Base-by-base conservation (phyloP, 2,113 vertebrate genomes). In the Eubucco bourcierii region DNA sequence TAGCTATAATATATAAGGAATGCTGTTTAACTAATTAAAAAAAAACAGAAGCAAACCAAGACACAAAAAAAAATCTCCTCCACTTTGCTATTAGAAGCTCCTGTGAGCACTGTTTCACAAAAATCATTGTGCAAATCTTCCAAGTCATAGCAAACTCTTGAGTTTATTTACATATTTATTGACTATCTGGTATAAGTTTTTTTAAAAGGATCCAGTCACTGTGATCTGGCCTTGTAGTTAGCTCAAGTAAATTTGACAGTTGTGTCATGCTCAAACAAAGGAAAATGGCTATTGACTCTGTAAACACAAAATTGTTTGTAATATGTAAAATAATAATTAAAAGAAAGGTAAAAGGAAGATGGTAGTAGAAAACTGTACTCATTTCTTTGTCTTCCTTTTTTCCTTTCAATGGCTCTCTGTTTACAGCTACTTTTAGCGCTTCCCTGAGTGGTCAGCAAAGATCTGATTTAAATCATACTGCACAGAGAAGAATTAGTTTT, bases 51-150 rank as follows among this genome's bases (percentile, higher is more conserved):
- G 6, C 61, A 75, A 65, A 7, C 18, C 29, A 27, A 7, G 46
- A 76, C 37, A 47, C 21, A 2, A 6, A 27, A 56, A 59, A 6
- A 15, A 15, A 15, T 24, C 0, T 1, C 7, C 1, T 7, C 19
- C 1, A 4, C 4, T 27, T 60, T 74, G 23, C 16, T 80, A 8
- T 31, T 77, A 67, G 13, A 76, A 56, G 59, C 56, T 8, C 12
- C 5, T 13, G 12, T 50, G 19, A 77, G 13, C 11, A 34, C 8
- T 31, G 3, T n/a, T 76, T 15, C 50, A 50, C 27, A 28, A 61
- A 65, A 92, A 89, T 39, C 39, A 60, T n/a, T 58, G 34, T 28
- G 19, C 19, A 58, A 34, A 55, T 61, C 34, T 81, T 64, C 83
- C 18, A n/a, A 46, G 12, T 76, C 4, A 8, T 15, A 61, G 7